A percentile compares a stretch with the other conserved stretches of the same genome.
Evolutionary conservation across 2,888 invertebrate species (phyloP).

Genomic region (Brenthis hecate): DNA sequence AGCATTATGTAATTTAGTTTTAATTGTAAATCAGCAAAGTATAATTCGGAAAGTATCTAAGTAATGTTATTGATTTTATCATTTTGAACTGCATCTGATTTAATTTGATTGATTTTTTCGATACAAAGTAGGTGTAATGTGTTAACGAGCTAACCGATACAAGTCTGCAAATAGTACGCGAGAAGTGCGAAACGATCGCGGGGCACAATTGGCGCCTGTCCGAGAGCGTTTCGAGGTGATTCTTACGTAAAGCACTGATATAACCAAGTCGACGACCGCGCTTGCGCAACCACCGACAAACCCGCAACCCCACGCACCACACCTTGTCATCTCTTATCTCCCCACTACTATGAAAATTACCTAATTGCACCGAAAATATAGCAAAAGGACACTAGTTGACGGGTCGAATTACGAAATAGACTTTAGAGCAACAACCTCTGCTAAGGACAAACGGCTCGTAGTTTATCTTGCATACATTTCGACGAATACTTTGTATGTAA

Average conservation of each 20-base stretch:
- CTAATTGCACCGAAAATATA: conserved; percentile 77
- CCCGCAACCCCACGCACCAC: conserved; percentile 71
- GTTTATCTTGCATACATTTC: conserved; percentile 51
- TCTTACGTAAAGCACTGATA: conserved; percentile 80
- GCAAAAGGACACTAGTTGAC: conserved; percentile 74
- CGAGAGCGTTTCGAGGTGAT: conserved; percentile 77
- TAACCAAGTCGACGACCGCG: conserved; percentile 81
- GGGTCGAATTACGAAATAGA: conserved; percentile 68
- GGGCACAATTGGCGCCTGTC: conserved; percentile 70
- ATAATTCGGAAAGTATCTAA: no score
- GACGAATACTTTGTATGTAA: conserved; percentile 62
- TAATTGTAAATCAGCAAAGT: no score
- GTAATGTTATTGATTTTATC: no score
- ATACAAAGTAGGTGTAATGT: conserved; percentile 48
- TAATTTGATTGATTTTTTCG: background rate
- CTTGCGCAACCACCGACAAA: conserved; percentile 76
- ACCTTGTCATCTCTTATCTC: conserved; percentile 50
- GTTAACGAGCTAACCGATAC: conserved; percentile 61
- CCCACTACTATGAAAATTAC: conserved; percentile 68
- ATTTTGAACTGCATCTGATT: conserved; percentile 7
- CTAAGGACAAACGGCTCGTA: conserved; percentile 54
- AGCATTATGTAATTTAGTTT: conserved; percentile 1
- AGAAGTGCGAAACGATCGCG: conserved; percentile 75
- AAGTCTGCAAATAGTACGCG: conserved; percentile 71
- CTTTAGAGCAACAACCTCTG: conserved; percentile 75